Evolutionary conservation across 2,113 vertebrate genomes (phyloP), one percentile per base, ranked within the genome.

Genomic region (Siphamia tubifer): DNA sequence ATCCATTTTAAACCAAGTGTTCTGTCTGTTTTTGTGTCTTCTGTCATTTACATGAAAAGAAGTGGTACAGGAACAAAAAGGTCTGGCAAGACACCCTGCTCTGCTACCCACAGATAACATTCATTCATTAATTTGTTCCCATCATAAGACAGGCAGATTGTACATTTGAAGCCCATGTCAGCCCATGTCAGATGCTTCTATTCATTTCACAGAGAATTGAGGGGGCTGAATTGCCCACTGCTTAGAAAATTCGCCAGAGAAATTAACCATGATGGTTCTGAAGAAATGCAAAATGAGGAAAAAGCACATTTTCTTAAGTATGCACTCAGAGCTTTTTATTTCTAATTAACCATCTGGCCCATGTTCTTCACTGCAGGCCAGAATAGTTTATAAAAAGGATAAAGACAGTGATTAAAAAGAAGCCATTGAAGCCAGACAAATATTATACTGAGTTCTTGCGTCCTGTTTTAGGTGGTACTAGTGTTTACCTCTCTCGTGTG

Each of bases 291-390:
- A 73, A 72, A 72, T 16, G 40, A 52, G 54, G 7, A 60, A 58
- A 44, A 74, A 23, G 51, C 48, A 43, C 51, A 54, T 83, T 74
- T 61, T 65, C 43, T 71, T 86, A 60, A 86, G 83, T 77, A 63
- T 58, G 45, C 63, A 57, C 68, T 72, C 45, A 42, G 56, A 64
- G 70, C 68, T 56, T 81, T 84, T 79, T 67, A 72, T 84, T 84
- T 80, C 83, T 87, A 85, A 85, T 90, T 76, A 86, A 74, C 74
- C 74, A 83, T 84, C 84, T 87, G 86, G 52, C 57, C 56, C 57
- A n/a, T 77, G 56, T 81, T 84, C 51, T 43, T 87, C 34, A 67
- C 68, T 77, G 62, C 42, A 32, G 66, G 72, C 71, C 71, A 77
- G 56, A 88, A 77, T 66, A 43, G 48, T 72, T 81, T 75, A 82